Conservation (phyloP, 2,113 vertebrate species). For the Sorex araneus region DNA sequence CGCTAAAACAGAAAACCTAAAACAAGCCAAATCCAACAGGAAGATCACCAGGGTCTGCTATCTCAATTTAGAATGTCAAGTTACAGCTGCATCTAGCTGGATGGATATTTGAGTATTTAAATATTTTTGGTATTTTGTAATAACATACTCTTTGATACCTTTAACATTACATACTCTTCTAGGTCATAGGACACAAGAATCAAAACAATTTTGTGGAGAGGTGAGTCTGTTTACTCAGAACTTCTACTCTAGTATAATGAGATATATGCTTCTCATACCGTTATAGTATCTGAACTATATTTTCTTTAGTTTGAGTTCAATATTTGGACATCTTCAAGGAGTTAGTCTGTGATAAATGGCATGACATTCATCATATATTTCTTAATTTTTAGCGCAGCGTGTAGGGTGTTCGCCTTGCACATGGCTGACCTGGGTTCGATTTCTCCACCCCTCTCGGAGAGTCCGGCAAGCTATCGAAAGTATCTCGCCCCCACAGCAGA, state of each 20-base stretch:
- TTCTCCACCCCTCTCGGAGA: no score
- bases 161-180: slow-evolving; percentile 32
- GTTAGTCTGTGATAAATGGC: neutral
- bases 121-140: slow-evolving; percentile 14
- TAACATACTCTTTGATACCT: neutral
- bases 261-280: neutral
- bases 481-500: no score
- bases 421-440: no score
- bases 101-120: neutral
- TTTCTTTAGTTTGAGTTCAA: slow-evolving; percentile 7
- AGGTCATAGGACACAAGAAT: slow-evolving; percentile 27
- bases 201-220: neutral
- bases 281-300: neutral
- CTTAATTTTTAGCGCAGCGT: no score
- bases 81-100: neutral
- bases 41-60: neutral
- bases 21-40: neutral
- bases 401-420: no score
- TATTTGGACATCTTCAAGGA: neutral
- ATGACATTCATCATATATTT: neutral
- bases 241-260: neutral
- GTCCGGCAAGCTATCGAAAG: no score
- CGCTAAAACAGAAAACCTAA: slow-evolving; percentile 25
- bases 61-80: neutral
- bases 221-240: neutral